Evolutionary conservation across 1,140 invertebrate species (phyloP), one percentile per base, ranked within the genome.

Genomic region (Diorhabda sublineata): DNA sequence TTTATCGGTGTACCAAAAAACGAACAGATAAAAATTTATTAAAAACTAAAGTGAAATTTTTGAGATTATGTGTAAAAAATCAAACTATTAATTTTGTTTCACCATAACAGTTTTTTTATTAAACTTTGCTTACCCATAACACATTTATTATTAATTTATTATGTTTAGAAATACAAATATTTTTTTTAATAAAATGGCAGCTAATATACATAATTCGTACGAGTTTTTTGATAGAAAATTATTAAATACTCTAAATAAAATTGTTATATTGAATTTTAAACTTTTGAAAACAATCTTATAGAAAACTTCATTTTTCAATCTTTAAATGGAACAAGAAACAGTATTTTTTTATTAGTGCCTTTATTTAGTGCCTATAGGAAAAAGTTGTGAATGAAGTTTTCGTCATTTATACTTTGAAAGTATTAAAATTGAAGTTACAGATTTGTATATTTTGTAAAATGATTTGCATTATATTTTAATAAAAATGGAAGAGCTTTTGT

Each of bases 341-440:
- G 42, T 42, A 60, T 9, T 6, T 60, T 7, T 60, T 6, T 11
- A 3, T 9, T 60, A 60, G 11, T 26, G 11, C n/a, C 42, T 60
- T 60, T 60, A 11, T 45, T 60, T 59, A 44, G 42, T 58, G 44
- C 6, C 43, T 45, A 42, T 59, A 66, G 45, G 3, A 8, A n/a
- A 47, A 59, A 70, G 58, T 61, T 47, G 43, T 61, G 56, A 43
- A 59, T 60, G 61, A 59, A 45, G 57, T 69, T 61, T 58, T 58
- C 56, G 44, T 44, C 68, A 67, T n/a, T 66, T 56, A 58, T 71
- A 57, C 44, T 41, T 64, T 8, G 68, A 58, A 75, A 75, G 73
- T 76, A 77, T 75, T 77, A 75, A 72, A 71, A 69, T 70, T 70
- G 61, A 58, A 64, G 64, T 69, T 70, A 68, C 69, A 42, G 71